A percentile compares a stretch with the other conserved stretches of the same genome.
These are phyloP conservation scores for Cepphus grylle DNA, from an alignment of 2,113 vertebrate species.

Conservation along the genomic window DNA sequence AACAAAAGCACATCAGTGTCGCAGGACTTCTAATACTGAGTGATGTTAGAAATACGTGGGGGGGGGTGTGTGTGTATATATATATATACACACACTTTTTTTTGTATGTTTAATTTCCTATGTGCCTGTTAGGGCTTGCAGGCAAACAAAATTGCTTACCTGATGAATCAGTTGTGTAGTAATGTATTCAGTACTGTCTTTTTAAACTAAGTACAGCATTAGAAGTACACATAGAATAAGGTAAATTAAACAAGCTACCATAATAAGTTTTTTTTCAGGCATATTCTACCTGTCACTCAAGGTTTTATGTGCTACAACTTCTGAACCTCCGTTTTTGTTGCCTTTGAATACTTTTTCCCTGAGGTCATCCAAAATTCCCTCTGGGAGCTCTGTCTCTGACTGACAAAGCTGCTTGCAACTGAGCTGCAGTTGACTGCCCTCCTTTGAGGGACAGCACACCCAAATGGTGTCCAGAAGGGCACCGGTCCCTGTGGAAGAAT, in stretches of 20 bases:
- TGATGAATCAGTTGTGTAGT: neutral
- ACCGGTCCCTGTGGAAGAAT: neutral
- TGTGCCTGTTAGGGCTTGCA: neutral
- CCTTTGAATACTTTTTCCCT: neutral
- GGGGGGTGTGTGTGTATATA: neutral
- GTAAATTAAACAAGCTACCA: neutral
- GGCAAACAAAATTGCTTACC: neutral
- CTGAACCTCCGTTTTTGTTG: neutral
- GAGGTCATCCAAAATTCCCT: neutral
- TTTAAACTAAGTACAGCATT: neutral
- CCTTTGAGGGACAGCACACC: neutral
- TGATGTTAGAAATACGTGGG: neutral
- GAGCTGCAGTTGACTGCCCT: neutral
- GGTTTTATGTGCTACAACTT: neutral
- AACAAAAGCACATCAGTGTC: neutral
- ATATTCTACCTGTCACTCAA: neutral
- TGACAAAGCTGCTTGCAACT: neutral
- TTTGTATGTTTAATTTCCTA: neutral
- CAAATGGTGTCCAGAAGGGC: rapidly evolving
- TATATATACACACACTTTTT: too few species aligned
- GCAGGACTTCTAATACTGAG: neutral
- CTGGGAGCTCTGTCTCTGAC: neutral
- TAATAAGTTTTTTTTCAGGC: neutral
- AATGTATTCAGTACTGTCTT: neutral
- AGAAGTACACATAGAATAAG: neutral